Evolutionary conservation across 2,797 vertebrate genomes (phyloP).

Genomic region (Phaenicophaeus curvirostris): DNA sequence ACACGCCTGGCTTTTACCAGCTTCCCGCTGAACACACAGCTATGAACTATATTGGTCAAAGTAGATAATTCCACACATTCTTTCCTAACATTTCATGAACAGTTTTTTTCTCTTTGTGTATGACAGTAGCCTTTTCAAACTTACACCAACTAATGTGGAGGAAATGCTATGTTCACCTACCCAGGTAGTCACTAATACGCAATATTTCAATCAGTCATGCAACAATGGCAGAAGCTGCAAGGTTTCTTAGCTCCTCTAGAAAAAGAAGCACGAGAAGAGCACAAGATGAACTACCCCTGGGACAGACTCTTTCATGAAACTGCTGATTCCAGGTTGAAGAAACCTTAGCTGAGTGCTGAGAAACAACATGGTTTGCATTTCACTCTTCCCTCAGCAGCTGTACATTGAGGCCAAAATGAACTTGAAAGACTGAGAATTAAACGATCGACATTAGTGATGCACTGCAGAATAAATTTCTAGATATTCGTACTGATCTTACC

Average conservation of each 20-base stretch:
- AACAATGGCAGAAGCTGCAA: not conserved
- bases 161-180: not conserved
- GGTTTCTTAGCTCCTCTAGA: not conserved
- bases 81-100: not conserved
- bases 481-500: not conserved
- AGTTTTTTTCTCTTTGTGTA: not conserved
- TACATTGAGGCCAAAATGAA: not conserved
- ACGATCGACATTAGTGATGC: not conserved
- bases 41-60: not conserved
- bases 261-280: not conserved
- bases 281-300: not conserved
- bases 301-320: not conserved
- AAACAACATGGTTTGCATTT: not conserved
- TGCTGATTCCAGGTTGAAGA: not conserved
- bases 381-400: not conserved
- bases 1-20: not conserved
- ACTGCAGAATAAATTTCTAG: not conserved
- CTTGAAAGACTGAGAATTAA: not conserved
- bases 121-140: not conserved
- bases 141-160: not conserved
- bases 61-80: not conserved
- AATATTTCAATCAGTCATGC: not conserved
- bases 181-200: not conserved
- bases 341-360: not conserved
- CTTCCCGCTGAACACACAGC: not conserved